Base-by-base conservation (phyloP, 2,797 vertebrate genomes). In the Hemibagrus guttatus region DNA sequence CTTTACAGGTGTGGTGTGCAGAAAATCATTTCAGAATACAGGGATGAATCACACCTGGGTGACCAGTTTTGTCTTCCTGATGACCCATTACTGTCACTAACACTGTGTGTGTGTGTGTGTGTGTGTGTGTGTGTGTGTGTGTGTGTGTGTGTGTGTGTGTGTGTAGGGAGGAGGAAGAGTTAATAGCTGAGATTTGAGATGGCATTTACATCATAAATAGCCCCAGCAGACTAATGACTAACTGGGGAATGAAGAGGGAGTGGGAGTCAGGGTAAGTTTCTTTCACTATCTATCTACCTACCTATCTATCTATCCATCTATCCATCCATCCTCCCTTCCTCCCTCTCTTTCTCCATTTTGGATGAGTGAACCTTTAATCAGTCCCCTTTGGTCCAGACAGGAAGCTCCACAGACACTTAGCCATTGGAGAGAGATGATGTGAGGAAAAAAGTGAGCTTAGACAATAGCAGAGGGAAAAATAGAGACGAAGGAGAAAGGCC, bases 311-410 rank as follows among this genome's bases (percentile, higher is more conserved):
- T 11, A 56, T 71, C 16, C 49, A 59, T 56, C 42, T 23, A 79
- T 54, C 49, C 46, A 39, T 63, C 68, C 35, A 49, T 39, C 68
- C 66, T n/a, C 75, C 39, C 49, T 74, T 19, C 59, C 72, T 58
- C 80, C 83, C 74, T 72, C 52, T n/a, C 81, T 74, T 69, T 59
- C 72, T 79, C 83, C 39, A 87, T 88, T 87, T 90, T 91, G 88
- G 86, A 85, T 86, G 89, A 87, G 82, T 90, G 90, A 90, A 89
- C 90, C 87, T 89, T 86, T 91, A 91, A 84, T 87, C 89, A 87
- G 85, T 86, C 84, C 88, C 90, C 87, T 80, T 90, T 71, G 89
- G 58, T 86, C 90, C 86, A 89, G 87, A 89, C 89, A 80, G 76
- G 88, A 89, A 88, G 78, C 82, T 52, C 49, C 84, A 83, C 64